phyloP scores from a whole-genome alignment of 2,888 invertebrate genomes.

The Autographa pulchrina region DNA sequence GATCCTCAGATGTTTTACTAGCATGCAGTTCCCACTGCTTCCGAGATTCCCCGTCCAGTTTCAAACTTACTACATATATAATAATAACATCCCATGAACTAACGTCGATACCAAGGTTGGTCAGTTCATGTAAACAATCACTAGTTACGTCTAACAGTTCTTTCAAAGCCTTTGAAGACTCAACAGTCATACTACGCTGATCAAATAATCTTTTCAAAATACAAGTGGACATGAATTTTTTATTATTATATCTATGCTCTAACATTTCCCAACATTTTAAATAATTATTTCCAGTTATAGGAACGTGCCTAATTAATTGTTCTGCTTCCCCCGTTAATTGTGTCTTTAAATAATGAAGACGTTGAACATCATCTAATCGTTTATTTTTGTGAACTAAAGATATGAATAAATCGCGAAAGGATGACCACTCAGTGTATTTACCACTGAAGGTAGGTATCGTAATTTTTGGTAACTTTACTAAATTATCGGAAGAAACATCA shows the following conservation, averaged over 20 bases:
- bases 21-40: constrained; percentile 20
- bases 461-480: neutral
- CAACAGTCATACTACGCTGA: constrained; percentile 10
- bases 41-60: constrained; percentile 46
- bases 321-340: neutral
- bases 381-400: neutral
- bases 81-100: constrained; percentile 52
- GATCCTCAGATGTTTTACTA: constrained; percentile 14
- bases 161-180: constrained; percentile 39
- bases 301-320: neutral
- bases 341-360: neutral
- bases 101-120: constrained; percentile 35
- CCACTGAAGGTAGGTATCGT: neutral
- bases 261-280: neutral
- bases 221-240: neutral
- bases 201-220: neutral
- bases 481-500: too few species aligned
- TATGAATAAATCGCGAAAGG: neutral
- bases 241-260: neutral
- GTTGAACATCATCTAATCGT: neutral
- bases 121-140: constrained; percentile 44
- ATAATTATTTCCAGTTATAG: neutral
- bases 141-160: constrained; percentile 42
- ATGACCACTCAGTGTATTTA: neutral
- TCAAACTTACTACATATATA: constrained; percentile 39